These are phyloP conservation scores for Drosophila antonietae DNA, from an alignment of 2,888 invertebrate genomes.

Conservation along the genomic window DNA sequence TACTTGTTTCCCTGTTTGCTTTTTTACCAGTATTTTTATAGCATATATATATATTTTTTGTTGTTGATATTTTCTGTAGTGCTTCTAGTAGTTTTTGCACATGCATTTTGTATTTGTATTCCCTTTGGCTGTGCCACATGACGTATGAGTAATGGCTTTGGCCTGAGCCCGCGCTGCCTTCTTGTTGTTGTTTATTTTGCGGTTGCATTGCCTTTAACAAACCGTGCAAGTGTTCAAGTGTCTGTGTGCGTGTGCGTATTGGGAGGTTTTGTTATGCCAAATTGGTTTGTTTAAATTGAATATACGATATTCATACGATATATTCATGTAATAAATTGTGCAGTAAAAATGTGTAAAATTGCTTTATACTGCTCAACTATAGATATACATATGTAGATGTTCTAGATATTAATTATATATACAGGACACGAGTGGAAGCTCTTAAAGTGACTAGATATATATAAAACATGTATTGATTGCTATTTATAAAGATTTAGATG, in stretches of 20 bases:
- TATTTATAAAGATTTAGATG: no score
- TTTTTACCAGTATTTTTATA: slow-evolving; percentile 12
- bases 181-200: slow-evolving; percentile 67
- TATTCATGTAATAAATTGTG: slow-evolving; percentile 7
- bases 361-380: not conserved
- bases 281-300: slow-evolving; percentile 78
- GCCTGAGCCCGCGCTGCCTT: slow-evolving; percentile 46
- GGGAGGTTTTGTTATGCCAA: slow-evolving; percentile 55
- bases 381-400: not conserved
- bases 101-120: slow-evolving; percentile 66
- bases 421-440: not conserved
- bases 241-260: slow-evolving; percentile 22
- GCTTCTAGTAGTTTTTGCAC: slow-evolving; percentile 12
- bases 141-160: slow-evolving; percentile 80
- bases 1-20: slow-evolving; percentile 35
- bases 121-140: slow-evolving; percentile 76
- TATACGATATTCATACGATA: slow-evolving; percentile 41
- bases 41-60: slow-evolving; percentile 8
- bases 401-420: not conserved
- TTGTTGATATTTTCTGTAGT: slow-evolving; percentile 16
- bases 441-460: not conserved
- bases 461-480: not conserved
- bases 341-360: slow-evolving; percentile 13
- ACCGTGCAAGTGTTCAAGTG: slow-evolving; percentile 20
- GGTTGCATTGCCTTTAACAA: slow-evolving; percentile 68